These are phyloP conservation scores for Ophion ellenae DNA, from an alignment of 2,888 invertebrate species.

Conservation along the genomic window DNA sequence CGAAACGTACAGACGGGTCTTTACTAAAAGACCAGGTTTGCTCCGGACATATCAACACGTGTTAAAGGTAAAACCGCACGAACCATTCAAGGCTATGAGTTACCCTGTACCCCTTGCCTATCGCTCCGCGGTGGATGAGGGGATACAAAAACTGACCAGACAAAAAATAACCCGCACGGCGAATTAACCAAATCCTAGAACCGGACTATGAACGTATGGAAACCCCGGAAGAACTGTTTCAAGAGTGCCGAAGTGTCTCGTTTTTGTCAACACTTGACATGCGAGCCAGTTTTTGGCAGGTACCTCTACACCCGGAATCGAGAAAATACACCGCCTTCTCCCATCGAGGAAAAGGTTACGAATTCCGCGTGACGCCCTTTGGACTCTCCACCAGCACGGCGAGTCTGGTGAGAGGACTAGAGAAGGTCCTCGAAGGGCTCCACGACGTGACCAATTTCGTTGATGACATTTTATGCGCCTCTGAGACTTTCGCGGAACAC, in stretches of 20 bases:
- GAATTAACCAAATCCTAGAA: not conserved
- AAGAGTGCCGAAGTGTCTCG: not conserved
- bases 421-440: too few species aligned
- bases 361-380: too few species aligned
- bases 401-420: too few species aligned
- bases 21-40: not conserved
- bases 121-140: not conserved
- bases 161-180: slow-evolving; percentile 71
- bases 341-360: too few species aligned
- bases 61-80: not conserved
- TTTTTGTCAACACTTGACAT: not conserved
- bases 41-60: not conserved
- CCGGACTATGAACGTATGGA: not conserved
- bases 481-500: too few species aligned
- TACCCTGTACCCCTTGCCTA: not conserved
- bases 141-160: slow-evolving; percentile 72
- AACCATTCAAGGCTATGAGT: not conserved
- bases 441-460: too few species aligned
- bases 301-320: too few species aligned
- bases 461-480: too few species aligned
- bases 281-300: slow-evolving; percentile 9
- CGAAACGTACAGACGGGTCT: too few species aligned
- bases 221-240: not conserved
- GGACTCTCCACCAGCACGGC: too few species aligned
- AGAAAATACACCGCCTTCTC: too few species aligned